Evolutionary conservation across 2,888 invertebrate genomes (phyloP), one percentile per base, ranked within the genome.

Genomic region (Microctonus hyperodae): DNA sequence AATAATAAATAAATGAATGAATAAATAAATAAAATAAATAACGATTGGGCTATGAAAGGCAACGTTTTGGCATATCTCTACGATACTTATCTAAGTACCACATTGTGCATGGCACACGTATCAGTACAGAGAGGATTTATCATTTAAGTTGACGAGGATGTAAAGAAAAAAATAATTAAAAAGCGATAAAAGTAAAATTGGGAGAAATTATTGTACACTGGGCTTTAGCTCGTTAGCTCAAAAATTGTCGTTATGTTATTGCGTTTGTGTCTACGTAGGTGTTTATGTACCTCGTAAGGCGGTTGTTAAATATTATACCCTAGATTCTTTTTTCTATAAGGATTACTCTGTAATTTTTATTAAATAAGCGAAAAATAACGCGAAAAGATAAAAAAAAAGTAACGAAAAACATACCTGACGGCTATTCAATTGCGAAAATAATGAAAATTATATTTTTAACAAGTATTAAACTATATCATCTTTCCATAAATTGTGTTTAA

Each of bases 381-480:
- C 51, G 51, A 44, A 48, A n/a, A 63, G 28, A 53, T 9, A 63
- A 55, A 63, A 48, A 53, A 51, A 56, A 65, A 61, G 67, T 40
- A 23, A 51, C 51, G 59, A 64, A 69, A 65, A 65, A 40, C 58
- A 62, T 68, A 58, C 56, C 67, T 64, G 60, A 40, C 65, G 64
- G 50, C 69, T 64, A 59, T 59, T 60, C 64, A 66, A 67, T 65
- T 59, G 70, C 62, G 57, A 28, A 68, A 78, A 75, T 75, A 78
- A 77, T 76, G 73, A 78, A 81, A 80, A 77, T 81, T 81, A 80
- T 82, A 81, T 83, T 82, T 82, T 79, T 78, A 78, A 80, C 73
- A 74, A 79, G 72, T 78, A 81, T 79, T 80, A 81, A 81, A 79
- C 69, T 73, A 76, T 77, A 76, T 75, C 71, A 72, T 74, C 73